Evolutionary conservation across 2,797 vertebrate species (phyloP).

Genomic region (Emys orbicularis): DNA sequence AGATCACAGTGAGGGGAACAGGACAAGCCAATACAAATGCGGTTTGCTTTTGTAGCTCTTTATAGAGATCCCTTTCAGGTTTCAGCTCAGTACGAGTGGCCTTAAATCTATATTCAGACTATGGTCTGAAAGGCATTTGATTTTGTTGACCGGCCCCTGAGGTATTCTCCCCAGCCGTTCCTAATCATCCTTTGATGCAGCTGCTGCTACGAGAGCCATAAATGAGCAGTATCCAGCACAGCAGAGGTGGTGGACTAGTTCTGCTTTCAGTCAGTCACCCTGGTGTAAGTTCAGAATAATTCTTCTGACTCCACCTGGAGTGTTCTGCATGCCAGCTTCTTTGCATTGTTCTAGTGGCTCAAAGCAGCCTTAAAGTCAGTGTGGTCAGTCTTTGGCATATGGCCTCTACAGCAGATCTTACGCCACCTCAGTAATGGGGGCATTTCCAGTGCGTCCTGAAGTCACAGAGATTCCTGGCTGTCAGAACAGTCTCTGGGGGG

Average conservation of each 20-base stretch:
- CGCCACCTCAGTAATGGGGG: not conserved
- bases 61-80: not conserved
- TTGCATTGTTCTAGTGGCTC: not conserved
- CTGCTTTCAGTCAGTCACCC: not conserved
- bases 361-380: slow-evolving; percentile 14
- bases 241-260: not conserved
- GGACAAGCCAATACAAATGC: not conserved
- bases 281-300: not conserved
- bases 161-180: not conserved
- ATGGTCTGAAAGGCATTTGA: not conserved
- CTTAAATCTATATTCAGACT: not conserved
- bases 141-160: not conserved
- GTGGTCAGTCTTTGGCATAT: not conserved
- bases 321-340: not conserved
- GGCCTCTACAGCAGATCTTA: not conserved
- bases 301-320: not conserved
- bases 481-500: not conserved
- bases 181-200: not conserved
- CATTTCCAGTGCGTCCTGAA: not conserved
- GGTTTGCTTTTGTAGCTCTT: not conserved
- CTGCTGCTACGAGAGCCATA: fast-evolving
- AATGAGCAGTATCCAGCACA: slow-evolving; percentile 1
- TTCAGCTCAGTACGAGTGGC: not conserved
- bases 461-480: not conserved
- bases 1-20: not conserved